A percentile compares a stretch with the other conserved stretches of the same genome.
These are phyloP conservation scores for Trichechus manatus DNA, from an alignment of 2,113 vertebrate species.

Conservation along the genomic window DNA sequence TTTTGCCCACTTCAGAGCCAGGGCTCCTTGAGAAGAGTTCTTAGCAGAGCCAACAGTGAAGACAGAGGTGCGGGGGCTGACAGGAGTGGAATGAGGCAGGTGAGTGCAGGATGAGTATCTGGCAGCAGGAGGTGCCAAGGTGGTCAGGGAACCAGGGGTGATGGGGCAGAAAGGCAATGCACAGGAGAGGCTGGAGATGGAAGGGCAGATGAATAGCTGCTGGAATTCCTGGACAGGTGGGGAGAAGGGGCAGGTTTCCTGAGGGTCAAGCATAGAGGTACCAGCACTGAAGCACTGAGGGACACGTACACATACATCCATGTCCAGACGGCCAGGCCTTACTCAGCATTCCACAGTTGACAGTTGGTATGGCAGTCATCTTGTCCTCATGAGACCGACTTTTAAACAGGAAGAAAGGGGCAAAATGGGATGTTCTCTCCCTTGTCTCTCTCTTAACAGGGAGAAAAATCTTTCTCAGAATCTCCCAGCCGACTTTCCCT, in stretches of 20 bases:
- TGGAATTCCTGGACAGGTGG: not conserved
- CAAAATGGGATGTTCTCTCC: not conserved
- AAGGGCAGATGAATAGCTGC: not conserved
- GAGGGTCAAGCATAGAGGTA: not conserved
- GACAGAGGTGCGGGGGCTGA: not conserved
- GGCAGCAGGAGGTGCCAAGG: accelerated
- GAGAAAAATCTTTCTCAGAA: not conserved
- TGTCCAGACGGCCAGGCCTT: not conserved
- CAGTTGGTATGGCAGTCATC: not conserved
- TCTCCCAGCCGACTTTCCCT: too few species aligned
- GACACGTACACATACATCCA: not conserved
- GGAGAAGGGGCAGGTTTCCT: not conserved
- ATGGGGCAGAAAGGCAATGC: not conserved
- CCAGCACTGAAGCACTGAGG: not conserved
- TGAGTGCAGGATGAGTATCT: not conserved
- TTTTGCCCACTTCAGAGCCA: not conserved
- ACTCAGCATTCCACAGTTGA: too few species aligned
- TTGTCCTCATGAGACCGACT: not conserved
- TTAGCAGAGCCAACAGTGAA: not conserved
- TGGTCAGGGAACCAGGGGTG: not conserved
- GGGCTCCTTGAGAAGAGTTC: not conserved
- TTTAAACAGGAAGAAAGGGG: not conserved
- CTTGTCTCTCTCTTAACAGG: not conserved
- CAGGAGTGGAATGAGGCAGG: too few species aligned
- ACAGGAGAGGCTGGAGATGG: not conserved